phyloP scores from a whole-genome alignment of 1,140 invertebrate species.

The Phocides pigmalion region DNA sequence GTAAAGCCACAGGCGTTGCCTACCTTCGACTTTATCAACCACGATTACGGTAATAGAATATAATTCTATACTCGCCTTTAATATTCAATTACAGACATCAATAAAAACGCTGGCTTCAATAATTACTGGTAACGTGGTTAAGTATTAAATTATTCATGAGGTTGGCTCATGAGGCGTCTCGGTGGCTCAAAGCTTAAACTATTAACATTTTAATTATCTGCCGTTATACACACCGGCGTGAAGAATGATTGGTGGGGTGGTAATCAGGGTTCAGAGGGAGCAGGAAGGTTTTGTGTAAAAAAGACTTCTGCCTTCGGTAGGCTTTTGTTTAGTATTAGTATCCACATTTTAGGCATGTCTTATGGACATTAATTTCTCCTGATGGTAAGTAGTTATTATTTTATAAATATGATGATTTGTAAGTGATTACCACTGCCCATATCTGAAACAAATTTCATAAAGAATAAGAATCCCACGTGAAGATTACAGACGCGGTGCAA shows the following conservation, averaged over 20 bases:
- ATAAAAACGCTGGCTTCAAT: constrained; percentile 22
- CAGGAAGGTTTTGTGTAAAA: too few relatives aligned
- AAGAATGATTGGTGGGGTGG: constrained; percentile 1
- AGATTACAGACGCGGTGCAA: too few relatives aligned
- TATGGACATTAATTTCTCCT: too few relatives aligned
- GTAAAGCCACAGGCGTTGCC: neutral
- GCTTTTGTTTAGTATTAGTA: too few relatives aligned
- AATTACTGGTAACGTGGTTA: constrained; percentile 32
- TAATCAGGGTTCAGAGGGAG: too few relatives aligned
- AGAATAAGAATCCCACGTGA: too few relatives aligned
- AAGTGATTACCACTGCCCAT: too few relatives aligned
- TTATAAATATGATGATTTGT: too few relatives aligned
- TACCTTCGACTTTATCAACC: constrained; percentile 16
- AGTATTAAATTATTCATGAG: constrained; percentile 50
- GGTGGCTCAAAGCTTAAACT: constrained; percentile 44
- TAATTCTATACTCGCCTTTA: constrained; percentile 30
- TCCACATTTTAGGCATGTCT: too few relatives aligned
- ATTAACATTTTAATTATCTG: constrained; percentile 56
- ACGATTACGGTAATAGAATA: constrained; percentile 28
- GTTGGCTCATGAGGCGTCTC: constrained; percentile 43
- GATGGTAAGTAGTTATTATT: too few relatives aligned
- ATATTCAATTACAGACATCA: constrained; percentile 34
- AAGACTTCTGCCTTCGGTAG: too few relatives aligned
- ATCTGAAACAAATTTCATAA: too few relatives aligned
- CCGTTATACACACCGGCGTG: constrained; percentile 36